A percentile compares a stretch with the other conserved stretches of the same genome.
These are phyloP conservation scores for Bembecia ichneumoniformis DNA, from an alignment of 2,888 invertebrate species.

Conservation along the genomic window DNA sequence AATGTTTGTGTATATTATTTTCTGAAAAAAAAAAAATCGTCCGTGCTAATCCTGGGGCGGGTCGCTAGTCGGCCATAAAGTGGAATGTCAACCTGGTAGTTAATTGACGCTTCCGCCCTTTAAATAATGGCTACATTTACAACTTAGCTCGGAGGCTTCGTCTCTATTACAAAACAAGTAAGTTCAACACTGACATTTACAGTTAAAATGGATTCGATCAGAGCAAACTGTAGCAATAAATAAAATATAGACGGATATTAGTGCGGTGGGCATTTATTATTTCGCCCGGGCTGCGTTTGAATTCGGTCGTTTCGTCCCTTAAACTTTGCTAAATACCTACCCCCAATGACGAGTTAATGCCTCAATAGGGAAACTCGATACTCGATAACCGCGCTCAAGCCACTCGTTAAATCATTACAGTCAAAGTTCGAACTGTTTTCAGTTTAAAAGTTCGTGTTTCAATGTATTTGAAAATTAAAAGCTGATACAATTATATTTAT, in stretches of 20 bases:
- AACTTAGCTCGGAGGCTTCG: too few species aligned
- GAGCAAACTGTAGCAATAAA: neutral
- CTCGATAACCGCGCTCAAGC: slow-evolving; percentile 18
- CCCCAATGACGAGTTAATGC: slow-evolving; percentile 23
- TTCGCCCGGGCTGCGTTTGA: neutral
- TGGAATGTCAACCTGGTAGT: too few species aligned
- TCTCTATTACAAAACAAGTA: too few species aligned
- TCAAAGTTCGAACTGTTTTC: slow-evolving; percentile 9
- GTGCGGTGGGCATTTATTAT: neutral
- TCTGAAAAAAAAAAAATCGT: too few species aligned
- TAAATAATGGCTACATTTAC: too few species aligned
- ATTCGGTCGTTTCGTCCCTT: slow-evolving; percentile 3
- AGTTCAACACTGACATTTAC: too few species aligned
- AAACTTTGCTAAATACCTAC: slow-evolving; percentile 20
- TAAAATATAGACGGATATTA: neutral
- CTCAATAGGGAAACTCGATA: slow-evolving; percentile 12
- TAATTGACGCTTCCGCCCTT: too few species aligned
- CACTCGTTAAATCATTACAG: slow-evolving; percentile 19
- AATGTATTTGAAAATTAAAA: slow-evolving; percentile 1
- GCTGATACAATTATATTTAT: slow-evolving; percentile 2
- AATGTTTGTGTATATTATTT: too few species aligned
- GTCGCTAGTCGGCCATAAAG: too few species aligned
- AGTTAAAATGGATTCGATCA: too few species aligned
- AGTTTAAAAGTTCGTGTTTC: slow-evolving; percentile 4
- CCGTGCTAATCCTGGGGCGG: too few species aligned